These are phyloP conservation scores for Sinonovacula constricta DNA, from an alignment of 1,140 invertebrate species.

Conservation along the genomic window DNA sequence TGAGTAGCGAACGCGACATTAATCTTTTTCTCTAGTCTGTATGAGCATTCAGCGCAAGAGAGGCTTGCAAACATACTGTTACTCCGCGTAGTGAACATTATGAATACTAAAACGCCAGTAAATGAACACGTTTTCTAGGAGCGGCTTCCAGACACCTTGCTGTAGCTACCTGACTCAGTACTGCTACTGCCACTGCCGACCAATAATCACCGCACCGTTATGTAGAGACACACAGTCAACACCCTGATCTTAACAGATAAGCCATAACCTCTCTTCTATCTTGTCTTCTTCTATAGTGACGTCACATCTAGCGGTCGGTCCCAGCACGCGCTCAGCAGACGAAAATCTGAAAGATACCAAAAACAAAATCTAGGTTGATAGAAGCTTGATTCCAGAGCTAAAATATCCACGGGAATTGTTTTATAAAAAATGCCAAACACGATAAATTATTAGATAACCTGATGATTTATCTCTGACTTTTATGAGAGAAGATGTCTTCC, in stretches of 20 bases:
- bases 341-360: neutral
- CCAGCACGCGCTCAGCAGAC: neutral
- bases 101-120: neutral
- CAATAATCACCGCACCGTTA: no score
- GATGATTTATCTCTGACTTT: neutral
- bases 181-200: neutral
- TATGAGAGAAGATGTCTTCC: neutral
- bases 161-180: neutral
- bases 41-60: neutral
- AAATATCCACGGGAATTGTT: neutral
- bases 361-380: neutral
- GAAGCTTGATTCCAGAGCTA: neutral
- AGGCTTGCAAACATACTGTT: neutral
- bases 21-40: neutral
- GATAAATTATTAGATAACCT: neutral
- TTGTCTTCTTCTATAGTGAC: slow-evolving; percentile 34
- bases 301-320: slow-evolving; percentile 6
- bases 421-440: neutral
- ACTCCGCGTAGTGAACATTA: neutral
- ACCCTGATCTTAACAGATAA: slow-evolving; percentile 50
- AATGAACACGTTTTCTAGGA: neutral
- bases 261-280: slow-evolving; percentile 15
- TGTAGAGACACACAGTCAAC: slow-evolving; percentile 39
- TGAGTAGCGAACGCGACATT: neutral
- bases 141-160: neutral